Evolutionary conservation across 2,113 vertebrate species (phyloP), one percentile per base, ranked within the genome.

Genomic region (Acanthisitta chloris): DNA sequence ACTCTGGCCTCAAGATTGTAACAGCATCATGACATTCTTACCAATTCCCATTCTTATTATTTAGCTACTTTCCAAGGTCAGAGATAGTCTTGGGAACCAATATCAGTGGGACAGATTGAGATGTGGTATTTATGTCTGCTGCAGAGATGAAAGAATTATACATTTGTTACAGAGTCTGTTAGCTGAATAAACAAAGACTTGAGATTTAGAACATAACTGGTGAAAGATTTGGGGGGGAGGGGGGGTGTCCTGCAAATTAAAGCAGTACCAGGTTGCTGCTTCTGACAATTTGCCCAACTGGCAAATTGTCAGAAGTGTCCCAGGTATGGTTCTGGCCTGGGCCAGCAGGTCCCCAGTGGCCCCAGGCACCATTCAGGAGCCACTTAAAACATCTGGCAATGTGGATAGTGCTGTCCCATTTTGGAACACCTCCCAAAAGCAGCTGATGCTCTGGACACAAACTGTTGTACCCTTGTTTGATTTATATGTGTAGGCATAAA

Each of bases 331-430:
- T 67, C 31, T 62, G 38, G 4, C 43, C 31, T 43, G 33, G 33
- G 34, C 14, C 54, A 54, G 14, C 31, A 1, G 2, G 9, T 71
- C 45, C 24, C 29, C 10, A 34, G 10, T 0, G 3, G 10, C 33
- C 12, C 14, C 20, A 61, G 46, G n/a, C 26, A 74, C 12, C 0
- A 0, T 40, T 46, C 0, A 0, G 17, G 13, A 74, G 36, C 36
- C 15, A 31, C 34, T 48, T 38, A 24, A 23, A 42, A 51, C 5
- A 42, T 11, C 11, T 4, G 1, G 7, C 8, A 20, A 14, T 83
- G 80, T 52, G 25, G 17, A 28, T 12, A 67, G 12, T 26, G 31
- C 52, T 55, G 38, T 21, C 38, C 31, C 12, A 46, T 71, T 95
- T 46, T 72, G 52, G 11, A 62, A 15, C 12, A 81, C 5, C 4